A percentile compares a stretch with the other conserved stretches of the same genome.
phyloP scores from a whole-genome alignment of 2,888 invertebrate genomes.

The Agriopis marginaria region DNA sequence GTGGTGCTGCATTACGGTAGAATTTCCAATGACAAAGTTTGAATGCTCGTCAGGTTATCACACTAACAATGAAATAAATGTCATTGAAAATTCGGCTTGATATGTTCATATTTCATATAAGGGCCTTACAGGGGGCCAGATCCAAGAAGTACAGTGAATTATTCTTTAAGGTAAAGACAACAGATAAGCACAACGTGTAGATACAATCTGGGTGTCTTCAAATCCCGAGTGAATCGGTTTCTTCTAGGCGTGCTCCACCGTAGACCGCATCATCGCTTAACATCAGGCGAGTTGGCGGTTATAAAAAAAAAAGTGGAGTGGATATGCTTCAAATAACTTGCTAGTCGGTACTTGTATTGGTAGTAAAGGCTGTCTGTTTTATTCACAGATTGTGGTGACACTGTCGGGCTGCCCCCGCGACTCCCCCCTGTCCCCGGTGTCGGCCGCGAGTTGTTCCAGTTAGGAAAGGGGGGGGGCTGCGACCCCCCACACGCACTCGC shows the following conservation, averaged over 20 bases:
- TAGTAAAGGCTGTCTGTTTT: background rate
- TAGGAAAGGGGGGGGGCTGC: conserved; percentile 89
- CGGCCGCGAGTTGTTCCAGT: conserved; percentile 97
- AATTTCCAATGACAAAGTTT: background rate
- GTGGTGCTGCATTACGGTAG: background rate
- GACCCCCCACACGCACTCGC: conserved; percentile 84
- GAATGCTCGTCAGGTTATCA: background rate
- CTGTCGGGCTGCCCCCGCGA: conserved; percentile 96
- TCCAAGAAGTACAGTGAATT: too few relatives aligned
- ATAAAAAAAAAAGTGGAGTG: too few relatives aligned
- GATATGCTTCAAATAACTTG: background rate
- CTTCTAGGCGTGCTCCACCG: too few relatives aligned
- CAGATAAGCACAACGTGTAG: background rate
- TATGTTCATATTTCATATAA: background rate
- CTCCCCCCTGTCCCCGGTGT: conserved; percentile 94
- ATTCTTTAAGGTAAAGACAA: too few relatives aligned
- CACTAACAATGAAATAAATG: too few relatives aligned
- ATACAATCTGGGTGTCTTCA: too few relatives aligned
- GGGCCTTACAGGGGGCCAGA: background rate
- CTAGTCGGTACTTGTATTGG: background rate
- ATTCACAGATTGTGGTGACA: conserved; percentile 90
- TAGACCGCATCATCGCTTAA: too few relatives aligned
- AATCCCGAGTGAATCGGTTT: too few relatives aligned
- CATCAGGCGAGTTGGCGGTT: too few relatives aligned
- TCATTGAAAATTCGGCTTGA: too few relatives aligned